These are phyloP conservation scores for Poicephalus gulielmi DNA, from an alignment of 2,113 vertebrate genomes.

Conservation along the genomic window DNA sequence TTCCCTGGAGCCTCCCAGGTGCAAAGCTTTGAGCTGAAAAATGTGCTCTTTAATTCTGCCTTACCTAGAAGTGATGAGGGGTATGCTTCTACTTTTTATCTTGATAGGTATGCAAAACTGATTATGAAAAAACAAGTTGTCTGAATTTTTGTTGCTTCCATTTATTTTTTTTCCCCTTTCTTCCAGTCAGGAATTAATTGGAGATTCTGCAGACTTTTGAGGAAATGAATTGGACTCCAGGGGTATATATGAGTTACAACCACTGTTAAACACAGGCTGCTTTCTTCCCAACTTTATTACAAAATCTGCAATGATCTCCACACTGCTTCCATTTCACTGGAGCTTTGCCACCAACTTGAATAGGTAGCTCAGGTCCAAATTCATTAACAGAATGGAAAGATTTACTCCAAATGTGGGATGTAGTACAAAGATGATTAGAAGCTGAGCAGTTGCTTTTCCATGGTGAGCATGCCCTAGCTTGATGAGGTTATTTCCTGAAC, in stretches of 20 bases:
- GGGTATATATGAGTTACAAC: neutral
- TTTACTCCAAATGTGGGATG: neutral
- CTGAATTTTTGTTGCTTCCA: neutral
- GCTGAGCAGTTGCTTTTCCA: neutral
- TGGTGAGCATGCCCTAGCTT: neutral
- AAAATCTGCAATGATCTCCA: neutral
- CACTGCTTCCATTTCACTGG: neutral
- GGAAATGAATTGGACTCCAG: neutral
- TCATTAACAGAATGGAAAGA: constrained; percentile 16
- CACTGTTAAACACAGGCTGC: neutral
- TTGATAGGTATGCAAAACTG: neutral
- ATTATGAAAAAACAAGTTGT: neutral
- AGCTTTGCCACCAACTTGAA: neutral
- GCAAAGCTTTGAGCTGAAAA: neutral
- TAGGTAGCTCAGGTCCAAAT: neutral
- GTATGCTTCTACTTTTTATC: neutral
- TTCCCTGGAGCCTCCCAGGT: neutral
- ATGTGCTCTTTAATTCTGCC: neutral
- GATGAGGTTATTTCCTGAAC: constrained; percentile 34
- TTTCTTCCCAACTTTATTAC: neutral
- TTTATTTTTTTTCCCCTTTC: neutral
- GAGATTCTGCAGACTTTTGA: neutral
- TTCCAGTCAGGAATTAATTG: neutral
- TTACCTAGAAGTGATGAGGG: neutral
- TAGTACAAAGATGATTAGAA: neutral